These are phyloP conservation scores for Chiroxiphia lanceolata DNA, from an alignment of 2,797 vertebrate species.

Conservation along the genomic window DNA sequence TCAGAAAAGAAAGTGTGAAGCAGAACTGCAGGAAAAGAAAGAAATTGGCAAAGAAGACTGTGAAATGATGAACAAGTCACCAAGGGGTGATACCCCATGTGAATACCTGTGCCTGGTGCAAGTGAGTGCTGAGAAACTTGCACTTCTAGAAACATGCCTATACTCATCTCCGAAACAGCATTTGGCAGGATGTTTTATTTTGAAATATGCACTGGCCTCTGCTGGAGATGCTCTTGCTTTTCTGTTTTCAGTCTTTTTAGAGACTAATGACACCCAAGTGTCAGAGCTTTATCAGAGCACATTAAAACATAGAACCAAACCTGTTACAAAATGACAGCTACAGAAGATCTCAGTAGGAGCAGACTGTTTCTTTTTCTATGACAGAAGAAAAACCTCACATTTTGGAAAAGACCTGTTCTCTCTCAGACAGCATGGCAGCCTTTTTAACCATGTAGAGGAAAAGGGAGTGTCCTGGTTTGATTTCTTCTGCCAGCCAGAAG, in stretches of 20 bases:
- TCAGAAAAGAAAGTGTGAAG: conserved; percentile 16
- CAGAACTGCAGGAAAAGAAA: conserved; percentile 16
- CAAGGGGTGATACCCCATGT: not conserved
- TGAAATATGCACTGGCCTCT: not conserved
- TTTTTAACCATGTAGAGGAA: not conserved
- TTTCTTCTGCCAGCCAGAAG: not conserved
- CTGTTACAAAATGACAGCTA: not conserved
- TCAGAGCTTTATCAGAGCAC: not conserved
- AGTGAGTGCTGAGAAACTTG: not conserved
- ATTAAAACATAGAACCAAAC: not conserved
- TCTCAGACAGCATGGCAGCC: not conserved
- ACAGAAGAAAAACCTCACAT: not conserved
- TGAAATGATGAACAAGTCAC: not conserved
- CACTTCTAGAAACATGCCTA: not conserved
- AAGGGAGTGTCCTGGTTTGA: not conserved
- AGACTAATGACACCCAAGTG: not conserved
- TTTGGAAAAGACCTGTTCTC: not conserved
- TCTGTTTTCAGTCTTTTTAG: not conserved
- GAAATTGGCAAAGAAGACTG: not conserved
- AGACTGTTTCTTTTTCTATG: not conserved
- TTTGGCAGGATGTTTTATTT: not conserved
- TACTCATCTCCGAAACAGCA: not conserved
- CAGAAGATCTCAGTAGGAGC: not conserved
- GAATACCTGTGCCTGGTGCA: not conserved
- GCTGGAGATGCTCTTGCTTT: not conserved